Evolutionary conservation across 1,140 invertebrate genomes (phyloP), one percentile per base, ranked within the genome.

Genomic region (Heliconius melpomene): DNA sequence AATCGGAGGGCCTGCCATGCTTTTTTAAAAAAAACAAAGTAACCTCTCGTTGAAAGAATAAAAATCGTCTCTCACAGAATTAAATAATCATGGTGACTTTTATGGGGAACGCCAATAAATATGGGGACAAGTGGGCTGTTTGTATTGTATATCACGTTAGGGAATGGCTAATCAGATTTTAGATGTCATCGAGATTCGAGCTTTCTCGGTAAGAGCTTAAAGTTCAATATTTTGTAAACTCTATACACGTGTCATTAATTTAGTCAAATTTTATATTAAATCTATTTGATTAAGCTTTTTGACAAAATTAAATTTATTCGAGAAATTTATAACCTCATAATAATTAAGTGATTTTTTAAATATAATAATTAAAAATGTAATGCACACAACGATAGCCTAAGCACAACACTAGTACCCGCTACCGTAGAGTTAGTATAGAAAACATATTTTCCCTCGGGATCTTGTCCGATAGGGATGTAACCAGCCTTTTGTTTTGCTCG

Each of bases 11-110:
- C 38, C 60, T 29, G 36, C 74, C 11, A 76, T 76, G 74, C 23
- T 75, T 75, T 75, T 75, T 75, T 66, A 13, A 75, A 52, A 52
- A 75, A 38, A 76, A 29, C 16, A 75, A 60, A 60, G 57, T 60
- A 66, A 66, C 60, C 60, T 66, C 60, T 66, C 60, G 50, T 52
- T 26, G 60, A 29, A 66, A 66, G 71, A 38, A 72, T 72, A 72
- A 72, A 72, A 72, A 72, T 40, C 71, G 71, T 72, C 38, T 72
- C 7, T 29, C 54, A 66, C 60, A 66, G 26, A 66, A 66, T 66
- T 66, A 66, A 66, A 66, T 66, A 66, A 66, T 66, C 60, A 66
- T 66, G 60, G n/a, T 11, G 26, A 57, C 54, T 29, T 66, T 66
- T 66, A 29, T 66, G 60, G 60, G 60, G 57, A 60, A 20, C 23